Evolutionary conservation across 2,888 invertebrate species (phyloP), one percentile per base, ranked within the genome.

Genomic region (Morpho deidamia): DNA sequence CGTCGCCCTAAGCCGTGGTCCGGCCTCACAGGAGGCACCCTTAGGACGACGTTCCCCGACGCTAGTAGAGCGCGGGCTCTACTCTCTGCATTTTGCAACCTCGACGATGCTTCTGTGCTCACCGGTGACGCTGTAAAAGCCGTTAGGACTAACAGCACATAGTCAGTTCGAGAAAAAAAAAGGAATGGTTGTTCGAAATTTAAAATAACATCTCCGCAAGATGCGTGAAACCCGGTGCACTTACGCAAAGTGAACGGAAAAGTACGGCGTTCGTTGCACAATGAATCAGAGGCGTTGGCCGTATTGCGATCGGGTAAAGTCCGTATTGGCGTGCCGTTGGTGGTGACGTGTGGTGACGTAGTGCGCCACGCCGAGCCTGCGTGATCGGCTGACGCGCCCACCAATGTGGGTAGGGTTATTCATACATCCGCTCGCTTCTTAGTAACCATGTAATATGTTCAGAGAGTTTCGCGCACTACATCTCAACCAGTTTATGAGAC

Each of bases 291-390:
- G 46, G 37, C 46, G 51, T 49, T 53, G 57, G 39, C 54, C 62
- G 64, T 71, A 67, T 61, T 53, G 47, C 51, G 33, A 11, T 7
- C 54, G 11, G 33, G 55, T 68, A 70, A 56, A 61, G 68, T 63
- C 41, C 62, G 50, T 51, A 61, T 49, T 72, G 32, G 68, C 53
- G 8, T 12, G 55, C 52, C 46, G 37, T 11, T 11, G 55, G 61
- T 62, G 11, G 37, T 85, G 85, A 85, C 86, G 85, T 68, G 70
- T 37, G 65, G 33, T 82, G 81, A 84, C 85, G 85, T 83, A 80
- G 80, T 39, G 45, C 55, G 56, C 56, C 84, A 85, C 80, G 83
- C 78, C 38, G 52, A 45, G 61, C 45, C 55, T 57, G 78, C 83
- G 78, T 84, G 84, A 52, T 66, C 64, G 64, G 60, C 70, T 72